Evolutionary conservation across 2,888 invertebrate species (phyloP).

Genomic region (Orgyia antiqua): DNA sequence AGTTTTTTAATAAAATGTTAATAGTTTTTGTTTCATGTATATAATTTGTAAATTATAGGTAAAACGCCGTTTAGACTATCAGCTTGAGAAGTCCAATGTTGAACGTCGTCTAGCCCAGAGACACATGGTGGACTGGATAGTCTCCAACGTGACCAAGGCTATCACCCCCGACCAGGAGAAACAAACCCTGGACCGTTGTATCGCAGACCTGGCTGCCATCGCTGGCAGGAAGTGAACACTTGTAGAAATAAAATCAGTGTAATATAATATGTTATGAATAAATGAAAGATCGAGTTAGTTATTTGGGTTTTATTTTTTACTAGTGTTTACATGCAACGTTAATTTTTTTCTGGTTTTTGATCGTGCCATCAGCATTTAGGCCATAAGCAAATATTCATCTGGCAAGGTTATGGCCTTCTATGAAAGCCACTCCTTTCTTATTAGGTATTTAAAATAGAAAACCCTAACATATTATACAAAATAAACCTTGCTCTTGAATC

Average conservation of each 20-base stretch:
- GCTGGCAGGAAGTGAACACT: slow-evolving; percentile 68
- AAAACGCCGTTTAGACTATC: slow-evolving; percentile 93
- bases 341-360: neutral
- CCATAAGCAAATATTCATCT: too few relatives aligned
- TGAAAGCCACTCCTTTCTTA: too few relatives aligned
- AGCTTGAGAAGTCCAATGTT: slow-evolving; percentile 89
- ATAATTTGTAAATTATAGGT: too few relatives aligned
- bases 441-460: too few relatives aligned
- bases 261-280: slow-evolving; percentile 34
- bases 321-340: neutral
- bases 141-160: slow-evolving; percentile 87
- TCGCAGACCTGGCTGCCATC: slow-evolving; percentile 88
- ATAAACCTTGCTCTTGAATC: too few relatives aligned
- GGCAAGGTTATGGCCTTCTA: too few relatives aligned
- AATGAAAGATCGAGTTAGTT: slow-evolving; percentile 30
- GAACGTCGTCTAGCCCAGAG: slow-evolving; percentile 93
- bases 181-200: slow-evolving; percentile 91
- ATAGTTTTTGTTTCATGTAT: too few relatives aligned
- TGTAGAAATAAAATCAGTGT: slow-evolving; percentile 24
- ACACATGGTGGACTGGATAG: slow-evolving; percentile 97
- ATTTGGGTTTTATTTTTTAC: slow-evolving; percentile 7
- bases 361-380: too few relatives aligned
- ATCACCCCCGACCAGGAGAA: slow-evolving; percentile 97
- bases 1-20: too few relatives aligned
- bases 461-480: too few relatives aligned